These are phyloP conservation scores for Lycocerus yunnanus DNA, from an alignment of 2,888 invertebrate species.

Conservation along the genomic window DNA sequence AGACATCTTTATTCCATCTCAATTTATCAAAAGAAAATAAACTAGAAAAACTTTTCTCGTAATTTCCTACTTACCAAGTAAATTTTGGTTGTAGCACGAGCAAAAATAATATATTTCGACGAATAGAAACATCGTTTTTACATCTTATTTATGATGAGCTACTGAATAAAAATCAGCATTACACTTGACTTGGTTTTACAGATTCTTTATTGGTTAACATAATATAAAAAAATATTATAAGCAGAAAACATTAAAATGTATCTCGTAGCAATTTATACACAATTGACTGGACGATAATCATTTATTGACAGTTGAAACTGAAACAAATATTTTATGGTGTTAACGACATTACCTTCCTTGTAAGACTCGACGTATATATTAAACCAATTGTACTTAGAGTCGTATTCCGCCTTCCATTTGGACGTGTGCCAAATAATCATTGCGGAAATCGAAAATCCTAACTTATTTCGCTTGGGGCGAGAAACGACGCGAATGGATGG, in stretches of 20 bases:
- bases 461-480: constrained; percentile 46
- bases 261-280: background rate
- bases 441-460: constrained; percentile 51
- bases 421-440: constrained; percentile 49
- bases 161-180: background rate
- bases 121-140: background rate
- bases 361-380: constrained; percentile 27
- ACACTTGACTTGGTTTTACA: no score
- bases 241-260: background rate
- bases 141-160: background rate
- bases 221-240: background rate
- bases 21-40: background rate
- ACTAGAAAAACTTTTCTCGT: background rate
- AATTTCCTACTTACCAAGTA: background rate
- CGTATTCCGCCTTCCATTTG: constrained; percentile 41
- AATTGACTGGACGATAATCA: background rate
- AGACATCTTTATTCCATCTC: background rate
- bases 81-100: background rate
- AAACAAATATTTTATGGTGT: background rate
- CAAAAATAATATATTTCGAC: background rate
- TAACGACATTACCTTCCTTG: constrained; percentile 12
- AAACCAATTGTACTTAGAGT: constrained; percentile 38
- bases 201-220: no score
- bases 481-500: constrained; percentile 45
- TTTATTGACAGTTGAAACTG: background rate